phyloP scores from a whole-genome alignment of 1,140 invertebrate species.

The Drosophila orosa region DNA sequence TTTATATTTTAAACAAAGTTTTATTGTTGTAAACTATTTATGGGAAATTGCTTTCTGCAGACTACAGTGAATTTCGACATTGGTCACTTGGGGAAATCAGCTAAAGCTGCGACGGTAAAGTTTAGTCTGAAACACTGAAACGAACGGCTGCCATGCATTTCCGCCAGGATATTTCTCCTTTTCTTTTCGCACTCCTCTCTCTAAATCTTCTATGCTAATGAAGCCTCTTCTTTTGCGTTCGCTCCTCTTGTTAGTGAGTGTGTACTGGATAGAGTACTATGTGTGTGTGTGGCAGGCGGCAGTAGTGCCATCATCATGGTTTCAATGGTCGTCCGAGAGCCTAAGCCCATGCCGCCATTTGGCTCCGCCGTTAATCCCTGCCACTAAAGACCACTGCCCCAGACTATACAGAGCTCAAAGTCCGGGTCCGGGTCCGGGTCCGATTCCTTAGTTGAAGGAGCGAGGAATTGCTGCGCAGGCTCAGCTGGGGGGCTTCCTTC shows the following conservation, averaged over 20 bases:
- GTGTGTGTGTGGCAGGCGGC: conserved; percentile 17
- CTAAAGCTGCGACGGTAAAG: conserved; percentile 17
- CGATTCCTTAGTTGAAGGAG: conserved; percentile 29
- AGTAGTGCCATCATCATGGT: conserved; percentile 37
- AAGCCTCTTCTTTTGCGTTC: conserved; percentile 74
- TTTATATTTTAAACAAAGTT: neutral
- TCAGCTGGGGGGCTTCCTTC: conserved; percentile 31
- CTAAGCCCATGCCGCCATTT: conserved; percentile 79
- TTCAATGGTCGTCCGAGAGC: conserved; percentile 52
- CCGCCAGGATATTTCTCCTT: conserved; percentile 16
- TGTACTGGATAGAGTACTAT: conserved; percentile 6
- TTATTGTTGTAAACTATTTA: neutral
- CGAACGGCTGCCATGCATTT: conserved; percentile 7
- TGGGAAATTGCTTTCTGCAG: neutral
- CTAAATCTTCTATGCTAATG: conserved; percentile 73
- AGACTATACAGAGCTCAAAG: conserved; percentile 22
- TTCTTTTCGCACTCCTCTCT: conserved; percentile 25
- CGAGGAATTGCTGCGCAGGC: conserved; percentile 52
- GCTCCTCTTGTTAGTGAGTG: conserved; percentile 18
- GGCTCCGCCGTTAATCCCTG: conserved; percentile 78
- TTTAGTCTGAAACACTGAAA: conserved; percentile 6
- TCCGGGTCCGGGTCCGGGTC: conserved; percentile 19
- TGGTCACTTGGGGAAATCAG: conserved; percentile 1
- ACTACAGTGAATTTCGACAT: neutral
- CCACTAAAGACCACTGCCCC: conserved; percentile 76